These are phyloP conservation scores for Premnoplex brunnescens DNA, from an alignment of 2,797 vertebrate genomes.

Conservation along the genomic window DNA sequence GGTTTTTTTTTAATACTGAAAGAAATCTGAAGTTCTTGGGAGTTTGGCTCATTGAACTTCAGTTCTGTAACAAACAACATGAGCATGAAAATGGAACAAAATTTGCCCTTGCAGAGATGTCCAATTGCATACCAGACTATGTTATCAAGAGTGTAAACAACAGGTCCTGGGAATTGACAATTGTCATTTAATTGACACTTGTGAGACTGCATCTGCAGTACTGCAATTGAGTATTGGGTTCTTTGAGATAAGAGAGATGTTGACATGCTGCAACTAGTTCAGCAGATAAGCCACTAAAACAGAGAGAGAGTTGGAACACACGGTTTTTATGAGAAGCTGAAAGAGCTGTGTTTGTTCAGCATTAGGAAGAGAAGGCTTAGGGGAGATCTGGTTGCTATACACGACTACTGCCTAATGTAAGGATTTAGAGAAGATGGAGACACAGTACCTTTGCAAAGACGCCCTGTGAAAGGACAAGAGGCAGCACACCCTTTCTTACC, in stretches of 20 bases:
- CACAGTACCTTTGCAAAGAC: neutral
- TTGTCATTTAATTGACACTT: neutral
- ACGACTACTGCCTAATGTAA: neutral
- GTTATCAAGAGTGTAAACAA: neutral
- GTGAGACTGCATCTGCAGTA: neutral
- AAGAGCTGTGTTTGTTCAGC: neutral
- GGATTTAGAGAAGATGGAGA: neutral
- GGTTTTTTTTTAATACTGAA: neutral
- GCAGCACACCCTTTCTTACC: neutral
- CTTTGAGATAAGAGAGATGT: neutral
- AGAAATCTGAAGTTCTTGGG: neutral
- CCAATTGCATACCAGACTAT: neutral
- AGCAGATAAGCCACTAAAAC: neutral
- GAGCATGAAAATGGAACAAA: neutral
- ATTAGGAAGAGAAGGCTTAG: neutral
- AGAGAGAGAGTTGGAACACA: neutral
- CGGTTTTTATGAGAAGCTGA: neutral
- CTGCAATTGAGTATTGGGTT: neutral
- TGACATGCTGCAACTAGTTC: neutral
- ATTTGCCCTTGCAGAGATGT: neutral
- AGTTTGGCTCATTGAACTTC: neutral
- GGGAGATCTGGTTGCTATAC: neutral
- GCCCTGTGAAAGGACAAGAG: neutral
- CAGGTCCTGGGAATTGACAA: neutral
- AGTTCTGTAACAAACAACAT: neutral